Percentiles rank a stretch among this genome's conserved stretches.
phyloP scores from a whole-genome alignment of 2,113 vertebrate genomes.

The Tupaia chinensis region DNA sequence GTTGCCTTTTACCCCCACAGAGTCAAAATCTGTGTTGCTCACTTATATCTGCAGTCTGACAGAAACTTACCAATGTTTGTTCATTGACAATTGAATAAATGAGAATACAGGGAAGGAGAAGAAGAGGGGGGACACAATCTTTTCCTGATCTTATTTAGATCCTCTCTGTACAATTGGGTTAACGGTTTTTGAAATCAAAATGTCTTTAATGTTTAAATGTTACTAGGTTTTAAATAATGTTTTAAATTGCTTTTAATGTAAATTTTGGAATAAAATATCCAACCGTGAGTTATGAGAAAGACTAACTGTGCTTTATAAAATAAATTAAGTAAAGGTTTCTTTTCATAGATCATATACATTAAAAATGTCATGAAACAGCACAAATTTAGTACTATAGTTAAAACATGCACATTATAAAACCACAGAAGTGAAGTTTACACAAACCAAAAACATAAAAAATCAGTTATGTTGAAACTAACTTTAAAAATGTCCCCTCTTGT shows the following conservation, averaged over 20 bases:
- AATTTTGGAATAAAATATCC: conserved; percentile 46
- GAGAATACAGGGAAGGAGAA: neutral
- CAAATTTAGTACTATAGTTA: conserved; percentile 75
- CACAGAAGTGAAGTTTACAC: conserved; percentile 42
- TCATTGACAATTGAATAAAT: neutral
- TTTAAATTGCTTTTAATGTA: conserved; percentile 31
- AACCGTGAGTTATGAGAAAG: conserved; percentile 78
- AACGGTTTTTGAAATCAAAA: neutral
- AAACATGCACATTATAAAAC: neutral
- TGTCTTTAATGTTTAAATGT: conserved; percentile 2
- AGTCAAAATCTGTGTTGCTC: neutral
- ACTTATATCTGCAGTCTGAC: neutral
- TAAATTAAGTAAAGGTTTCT: conserved; percentile 10
- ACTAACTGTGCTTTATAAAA: conserved; percentile 29
- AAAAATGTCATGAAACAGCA: conserved; percentile 72
- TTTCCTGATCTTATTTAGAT: neutral
- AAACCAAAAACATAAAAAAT: conserved; percentile 56
- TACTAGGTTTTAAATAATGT: neutral
- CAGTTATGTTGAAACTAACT: conserved; percentile 43
- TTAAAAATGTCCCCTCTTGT: conserved; percentile 54
- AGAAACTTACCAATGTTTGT: neutral
- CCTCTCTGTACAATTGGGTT: neutral
- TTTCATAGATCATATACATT: conserved; percentile 74
- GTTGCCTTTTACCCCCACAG: neutral
- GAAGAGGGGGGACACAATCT: neutral